Percentiles rank a stretch among this genome's conserved stretches.
phyloP scores from a whole-genome alignment of 2,797 vertebrate species.

The Poeciliopsis paucimaculata region DNA sequence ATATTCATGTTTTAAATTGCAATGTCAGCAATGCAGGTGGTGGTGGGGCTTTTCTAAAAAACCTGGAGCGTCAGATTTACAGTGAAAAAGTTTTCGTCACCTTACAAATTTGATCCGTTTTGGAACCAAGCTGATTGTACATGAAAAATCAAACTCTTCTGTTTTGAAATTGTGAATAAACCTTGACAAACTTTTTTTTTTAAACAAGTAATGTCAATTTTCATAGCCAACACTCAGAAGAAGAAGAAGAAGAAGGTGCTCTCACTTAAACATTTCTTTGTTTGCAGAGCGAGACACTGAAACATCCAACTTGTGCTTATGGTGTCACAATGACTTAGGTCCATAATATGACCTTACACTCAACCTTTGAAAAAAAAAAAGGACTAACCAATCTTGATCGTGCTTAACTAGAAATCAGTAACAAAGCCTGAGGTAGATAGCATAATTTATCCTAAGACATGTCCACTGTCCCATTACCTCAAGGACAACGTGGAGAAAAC shows the following conservation, averaged over 20 bases:
- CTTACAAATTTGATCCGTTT: neutral
- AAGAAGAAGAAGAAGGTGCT: too few species aligned
- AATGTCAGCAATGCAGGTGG: neutral
- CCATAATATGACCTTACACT: neutral
- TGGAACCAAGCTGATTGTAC: too few species aligned
- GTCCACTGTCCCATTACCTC: neutral
- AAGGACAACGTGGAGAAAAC: neutral
- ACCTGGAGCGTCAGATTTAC: neutral
- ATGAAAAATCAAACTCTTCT: too few species aligned
- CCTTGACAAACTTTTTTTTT: neutral
- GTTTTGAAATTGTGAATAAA: neutral
- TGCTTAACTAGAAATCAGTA: conserved; percentile 5
- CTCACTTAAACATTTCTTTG: too few species aligned
- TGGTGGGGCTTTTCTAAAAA: neutral
- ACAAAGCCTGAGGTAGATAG: neutral
- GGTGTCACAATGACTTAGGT: neutral
- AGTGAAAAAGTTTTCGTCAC: neutral
- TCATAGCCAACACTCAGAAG: neutral
- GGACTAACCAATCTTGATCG: neutral
- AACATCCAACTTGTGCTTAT: neutral
- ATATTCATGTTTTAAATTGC: neutral
- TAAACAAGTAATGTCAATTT: neutral
- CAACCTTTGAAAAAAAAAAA: neutral
- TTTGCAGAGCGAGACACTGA: neutral
- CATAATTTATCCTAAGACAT: neutral